Conservation (phyloP, 2,888 invertebrate species). For the Mimas tiliae region DNA sequence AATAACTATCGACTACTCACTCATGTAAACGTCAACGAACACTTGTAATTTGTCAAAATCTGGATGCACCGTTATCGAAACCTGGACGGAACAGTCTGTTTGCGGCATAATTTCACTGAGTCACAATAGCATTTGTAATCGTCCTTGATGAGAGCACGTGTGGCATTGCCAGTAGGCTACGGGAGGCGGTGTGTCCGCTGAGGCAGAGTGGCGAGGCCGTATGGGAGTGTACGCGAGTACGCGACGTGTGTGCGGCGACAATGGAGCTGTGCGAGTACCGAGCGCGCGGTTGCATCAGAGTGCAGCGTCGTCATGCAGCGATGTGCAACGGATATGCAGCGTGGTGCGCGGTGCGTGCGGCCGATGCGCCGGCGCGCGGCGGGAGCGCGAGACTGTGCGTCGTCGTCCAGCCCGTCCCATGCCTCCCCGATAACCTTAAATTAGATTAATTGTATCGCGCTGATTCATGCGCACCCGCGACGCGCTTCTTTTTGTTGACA, state of each 20-base stretch:
- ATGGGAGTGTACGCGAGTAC: constrained; percentile 25
- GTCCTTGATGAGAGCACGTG: constrained; percentile 49
- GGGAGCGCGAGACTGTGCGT: constrained; percentile 77
- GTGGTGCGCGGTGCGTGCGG: constrained; percentile 50
- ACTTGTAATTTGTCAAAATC: constrained; percentile 74
- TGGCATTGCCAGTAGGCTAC: constrained; percentile 35
- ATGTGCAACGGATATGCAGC: constrained; percentile 37
- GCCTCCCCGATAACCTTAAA: constrained; percentile 81
- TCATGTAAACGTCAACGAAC: constrained; percentile 83
- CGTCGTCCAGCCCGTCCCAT: constrained; percentile 68
- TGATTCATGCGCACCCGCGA: constrained; percentile 76
- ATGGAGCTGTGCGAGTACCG: constrained; percentile 31
- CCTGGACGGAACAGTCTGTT: constrained; percentile 78
- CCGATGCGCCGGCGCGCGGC: constrained; percentile 65
- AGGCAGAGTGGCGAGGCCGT: constrained; percentile 38
- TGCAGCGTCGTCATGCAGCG: constrained; percentile 41
- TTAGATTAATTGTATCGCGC: constrained; percentile 83
- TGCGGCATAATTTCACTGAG: constrained; percentile 77
- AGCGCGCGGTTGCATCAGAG: constrained; percentile 47
- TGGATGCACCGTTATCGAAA: constrained; percentile 79
- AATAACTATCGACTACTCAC: constrained; percentile 59
- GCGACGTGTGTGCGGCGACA: too few relatives aligned
- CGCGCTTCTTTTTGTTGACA: constrained; percentile 73
- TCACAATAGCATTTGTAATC: constrained; percentile 60
- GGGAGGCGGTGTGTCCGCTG: constrained; percentile 33